phyloP scores from a whole-genome alignment of 2,888 invertebrate species.

The Nectonema munidae region DNA sequence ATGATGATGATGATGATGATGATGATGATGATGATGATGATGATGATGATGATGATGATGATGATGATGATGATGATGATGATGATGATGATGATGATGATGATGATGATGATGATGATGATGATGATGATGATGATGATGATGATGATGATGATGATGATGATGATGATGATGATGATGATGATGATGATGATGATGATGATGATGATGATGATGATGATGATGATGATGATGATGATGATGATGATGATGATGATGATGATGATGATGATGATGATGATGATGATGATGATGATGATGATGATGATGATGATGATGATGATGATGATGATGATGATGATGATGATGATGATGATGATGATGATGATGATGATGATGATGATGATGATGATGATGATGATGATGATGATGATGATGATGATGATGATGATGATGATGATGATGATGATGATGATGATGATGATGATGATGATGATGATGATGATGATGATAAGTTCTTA shows the following conservation, averaged over 20 bases:
- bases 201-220: slow-evolving; percentile 12
- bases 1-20: slow-evolving; percentile 16
- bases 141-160: slow-evolving; percentile 12
- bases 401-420: slow-evolving; percentile 12
- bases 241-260: slow-evolving; percentile 12
- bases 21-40: slow-evolving; percentile 14
- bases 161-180: slow-evolving; percentile 12
- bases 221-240: slow-evolving; percentile 12
- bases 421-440: slow-evolving; percentile 12
- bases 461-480: slow-evolving; percentile 12
- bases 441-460: slow-evolving; percentile 12
- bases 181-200: slow-evolving; percentile 12
- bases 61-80: slow-evolving; percentile 11
- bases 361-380: slow-evolving; percentile 12
- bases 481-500: slow-evolving; percentile 11
- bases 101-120: slow-evolving; percentile 12
- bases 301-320: slow-evolving; percentile 12
- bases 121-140: slow-evolving; percentile 12
- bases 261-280: slow-evolving; percentile 12
- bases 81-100: slow-evolving; percentile 12
- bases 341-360: slow-evolving; percentile 12
- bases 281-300: slow-evolving; percentile 12
- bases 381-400: slow-evolving; percentile 12
- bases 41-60: slow-evolving; percentile 5
- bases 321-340: slow-evolving; percentile 12